Conservation (phyloP, 1,140 invertebrate genomes). For the Drosophila bocki region DNA sequence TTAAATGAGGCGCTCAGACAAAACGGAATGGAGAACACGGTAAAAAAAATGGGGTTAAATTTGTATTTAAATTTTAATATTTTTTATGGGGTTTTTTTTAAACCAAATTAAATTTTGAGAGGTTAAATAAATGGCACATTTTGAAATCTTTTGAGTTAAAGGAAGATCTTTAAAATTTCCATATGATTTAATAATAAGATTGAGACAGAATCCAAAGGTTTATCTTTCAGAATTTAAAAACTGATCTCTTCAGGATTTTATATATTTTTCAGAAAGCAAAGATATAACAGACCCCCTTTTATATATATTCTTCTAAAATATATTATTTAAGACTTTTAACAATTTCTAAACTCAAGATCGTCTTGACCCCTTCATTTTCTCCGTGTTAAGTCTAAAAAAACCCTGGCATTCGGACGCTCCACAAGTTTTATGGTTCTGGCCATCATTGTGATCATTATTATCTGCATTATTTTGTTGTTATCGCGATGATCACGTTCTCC, state of each 20-base stretch:
- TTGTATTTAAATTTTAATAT: conserved; percentile 1
- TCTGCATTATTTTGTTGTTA: conserved; percentile 62
- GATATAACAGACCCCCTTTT: background rate
- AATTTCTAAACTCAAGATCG: background rate
- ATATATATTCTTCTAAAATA: background rate
- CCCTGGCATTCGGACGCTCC: background rate
- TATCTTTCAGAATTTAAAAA: too few relatives aligned
- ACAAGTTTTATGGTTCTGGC: conserved; percentile 47
- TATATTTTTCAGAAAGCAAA: background rate
- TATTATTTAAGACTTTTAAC: background rate
- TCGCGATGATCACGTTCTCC: conserved; percentile 65
- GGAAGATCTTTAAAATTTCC: too few relatives aligned
- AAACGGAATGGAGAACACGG: conserved; percentile 20
- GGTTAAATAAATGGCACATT: background rate
- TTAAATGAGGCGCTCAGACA: conserved; percentile 52
- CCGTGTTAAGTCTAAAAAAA: conserved; percentile 2
- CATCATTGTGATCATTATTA: conserved; percentile 53
- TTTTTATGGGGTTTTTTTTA: background rate
- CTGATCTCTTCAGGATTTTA: too few relatives aligned
- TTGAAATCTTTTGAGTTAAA: background rate
- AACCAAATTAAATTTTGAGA: background rate
- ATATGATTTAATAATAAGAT: too few relatives aligned
- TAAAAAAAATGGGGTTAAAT: conserved; percentile 7
- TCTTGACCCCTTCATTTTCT: background rate
- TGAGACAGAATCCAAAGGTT: too few relatives aligned